Percentiles rank a stretch among this genome's conserved stretches.
phyloP scores from a whole-genome alignment of 2,797 vertebrate genomes.

The Sebastes wilsoni region DNA sequence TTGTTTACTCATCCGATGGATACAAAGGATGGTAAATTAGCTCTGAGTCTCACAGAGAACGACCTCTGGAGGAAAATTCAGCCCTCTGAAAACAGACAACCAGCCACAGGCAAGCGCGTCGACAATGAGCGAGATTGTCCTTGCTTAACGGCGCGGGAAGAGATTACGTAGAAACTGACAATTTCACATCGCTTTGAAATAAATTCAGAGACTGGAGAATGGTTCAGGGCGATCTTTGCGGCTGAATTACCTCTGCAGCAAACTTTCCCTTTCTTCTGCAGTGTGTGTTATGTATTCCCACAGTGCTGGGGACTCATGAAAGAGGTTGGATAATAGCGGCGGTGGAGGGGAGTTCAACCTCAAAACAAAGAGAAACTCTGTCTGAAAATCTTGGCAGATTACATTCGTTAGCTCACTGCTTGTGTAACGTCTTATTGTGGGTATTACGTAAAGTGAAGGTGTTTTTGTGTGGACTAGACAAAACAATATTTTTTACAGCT shows the following conservation, averaged over 20 bases:
- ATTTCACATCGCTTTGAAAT: conserved; percentile 36
- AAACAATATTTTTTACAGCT: background rate
- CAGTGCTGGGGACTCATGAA: conserved; percentile 18
- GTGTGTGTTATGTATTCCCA: conserved; percentile 35
- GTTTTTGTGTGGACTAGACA: conserved; percentile 4
- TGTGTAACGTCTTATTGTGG: conserved; percentile 48
- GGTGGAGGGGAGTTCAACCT: conserved; percentile 17
- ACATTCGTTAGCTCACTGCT: conserved; percentile 36
- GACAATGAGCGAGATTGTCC: conserved; percentile 55
- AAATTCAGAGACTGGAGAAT: conserved; percentile 5
- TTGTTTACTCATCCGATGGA: conserved; percentile 33
- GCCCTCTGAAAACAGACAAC: conserved; percentile 24
- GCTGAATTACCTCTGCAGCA: conserved; percentile 28
- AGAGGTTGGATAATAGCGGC: conserved; percentile 40
- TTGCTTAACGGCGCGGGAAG: conserved; percentile 23
- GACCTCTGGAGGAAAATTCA: conserved; percentile 11
- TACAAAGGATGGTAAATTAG: conserved; percentile 29
- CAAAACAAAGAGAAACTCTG: conserved; percentile 64
- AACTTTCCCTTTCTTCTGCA: conserved; percentile 9
- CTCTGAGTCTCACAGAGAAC: background rate
- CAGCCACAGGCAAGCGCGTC: conserved; percentile 19
- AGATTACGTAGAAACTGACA: conserved; percentile 29
- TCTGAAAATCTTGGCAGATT: conserved; percentile 53
- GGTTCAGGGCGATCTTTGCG: conserved; percentile 15
- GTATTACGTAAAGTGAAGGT: conserved; percentile 53